Evolutionary conservation across 1,140 invertebrate species (phyloP).

Genomic region (Pygmarrhopalites habei): DNA sequence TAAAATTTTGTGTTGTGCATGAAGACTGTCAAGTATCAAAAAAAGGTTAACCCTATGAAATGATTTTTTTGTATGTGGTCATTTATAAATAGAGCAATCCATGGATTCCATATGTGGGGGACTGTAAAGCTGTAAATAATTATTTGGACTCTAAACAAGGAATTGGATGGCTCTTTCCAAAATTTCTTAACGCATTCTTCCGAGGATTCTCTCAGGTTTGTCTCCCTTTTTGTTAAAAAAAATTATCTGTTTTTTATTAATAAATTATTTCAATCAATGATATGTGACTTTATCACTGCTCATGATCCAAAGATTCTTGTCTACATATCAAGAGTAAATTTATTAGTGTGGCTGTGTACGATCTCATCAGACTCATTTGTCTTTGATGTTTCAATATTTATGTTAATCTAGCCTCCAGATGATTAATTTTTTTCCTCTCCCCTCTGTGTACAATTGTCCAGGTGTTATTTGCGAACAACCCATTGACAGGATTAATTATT

Average conservation of each 20-base stretch:
- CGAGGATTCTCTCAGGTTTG: conserved; percentile 47
- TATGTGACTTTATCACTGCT: too few relatives aligned
- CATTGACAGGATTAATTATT: conserved; percentile 46
- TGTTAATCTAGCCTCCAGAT: background rate
- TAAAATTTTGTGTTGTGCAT: conserved; percentile 1
- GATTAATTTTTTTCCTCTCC: background rate
- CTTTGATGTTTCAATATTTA: background rate
- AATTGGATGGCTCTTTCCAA: conserved; percentile 40
- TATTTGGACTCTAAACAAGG: conserved; percentile 42
- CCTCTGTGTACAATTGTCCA: too few relatives aligned
- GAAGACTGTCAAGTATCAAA: background rate
- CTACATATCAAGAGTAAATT: too few relatives aligned
- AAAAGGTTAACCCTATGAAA: too few relatives aligned
- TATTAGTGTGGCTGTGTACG: too few relatives aligned
- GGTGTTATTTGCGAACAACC: conserved; percentile 47
- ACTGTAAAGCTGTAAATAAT: conserved; percentile 43
- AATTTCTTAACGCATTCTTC: conserved; percentile 44
- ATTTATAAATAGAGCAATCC: conserved; percentile 26
- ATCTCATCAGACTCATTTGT: too few relatives aligned
- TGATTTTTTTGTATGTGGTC: too few relatives aligned
- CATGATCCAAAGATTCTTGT: too few relatives aligned
- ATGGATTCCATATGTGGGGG: conserved; percentile 43
- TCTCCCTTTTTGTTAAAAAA: too few relatives aligned
- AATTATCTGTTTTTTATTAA: too few relatives aligned
- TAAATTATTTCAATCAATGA: too few relatives aligned